Base-by-base conservation (phyloP, 2,888 invertebrate genomes). In the Aporophyla lueneburgensis region DNA sequence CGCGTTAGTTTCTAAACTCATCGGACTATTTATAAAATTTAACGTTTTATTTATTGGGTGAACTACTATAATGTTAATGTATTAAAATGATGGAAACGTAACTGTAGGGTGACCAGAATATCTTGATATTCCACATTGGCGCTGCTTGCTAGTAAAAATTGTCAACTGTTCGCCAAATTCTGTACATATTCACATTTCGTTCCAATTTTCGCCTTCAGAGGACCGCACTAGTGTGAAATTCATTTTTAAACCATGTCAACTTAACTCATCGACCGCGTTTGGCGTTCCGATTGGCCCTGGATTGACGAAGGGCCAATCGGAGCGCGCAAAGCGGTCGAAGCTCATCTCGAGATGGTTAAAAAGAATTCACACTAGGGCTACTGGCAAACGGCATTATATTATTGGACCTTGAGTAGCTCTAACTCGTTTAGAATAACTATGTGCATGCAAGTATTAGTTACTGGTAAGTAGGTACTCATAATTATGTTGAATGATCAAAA, bases 11-110 rank as follows among this genome's bases (percentile, higher is more conserved):
- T 77, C 61, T 66, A 82, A 73, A 33, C 43, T 56, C 54, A 71
- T 62, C n/a, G 10, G 56, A 82, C 76, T 80, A 77, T 82, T 80
- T 51, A 65, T 49, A 51, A 51, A 33, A 63, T 19, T 5, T 12
- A 49, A 84, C 74, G 84, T 73, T 70, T 81, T 74, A 80, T 80
- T 81, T 61, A 81, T 59, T 40, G 56, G 43, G 65, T 56, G 10
- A 68, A 73, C 53, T 73, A 67, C 46, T 73, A 49, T 69, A 80
- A 63, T 61, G 65, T 69, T 78, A 58, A 78, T 58, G 27, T 51
- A 46, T 78, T 78, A 58, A 43, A 76, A 56, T 65, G 51, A 69
- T 82, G 59, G 14, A 51, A 43, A 68, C 71, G 3, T n/a, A n/a
- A 56, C n/a, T 69, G 14, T 5, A 24, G 16, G 3, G n/a, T 56